These are phyloP conservation scores for Nemurella pictetii DNA, from an alignment of 2,888 invertebrate genomes.

Conservation along the genomic window DNA sequence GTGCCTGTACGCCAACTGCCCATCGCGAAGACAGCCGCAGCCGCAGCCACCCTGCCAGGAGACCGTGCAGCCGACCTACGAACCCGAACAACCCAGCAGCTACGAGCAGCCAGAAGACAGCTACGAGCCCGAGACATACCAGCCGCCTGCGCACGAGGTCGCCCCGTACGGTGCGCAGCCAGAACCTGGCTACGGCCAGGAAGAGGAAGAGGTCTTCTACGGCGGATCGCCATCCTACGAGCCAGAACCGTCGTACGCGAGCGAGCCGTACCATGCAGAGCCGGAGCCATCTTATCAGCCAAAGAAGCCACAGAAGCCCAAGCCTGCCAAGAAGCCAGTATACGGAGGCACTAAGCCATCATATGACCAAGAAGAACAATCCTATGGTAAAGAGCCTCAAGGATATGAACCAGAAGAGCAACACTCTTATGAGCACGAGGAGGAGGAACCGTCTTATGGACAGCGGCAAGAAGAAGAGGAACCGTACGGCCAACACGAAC, in stretches of 20 bases:
- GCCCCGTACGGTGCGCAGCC: background rate
- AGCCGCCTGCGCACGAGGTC: background rate
- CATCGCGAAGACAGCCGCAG: background rate
- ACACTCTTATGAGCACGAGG: background rate
- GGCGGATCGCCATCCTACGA: background rate
- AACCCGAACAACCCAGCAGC: background rate
- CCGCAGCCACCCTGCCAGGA: background rate
- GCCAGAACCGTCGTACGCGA: background rate
- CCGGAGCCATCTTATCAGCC: background rate
- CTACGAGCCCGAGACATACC: no score
- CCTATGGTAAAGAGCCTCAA: background rate
- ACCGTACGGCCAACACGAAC: background rate
- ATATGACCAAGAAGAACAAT: background rate
- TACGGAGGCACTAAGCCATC: background rate
- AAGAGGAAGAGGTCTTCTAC: background rate
- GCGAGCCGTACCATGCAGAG: background rate
- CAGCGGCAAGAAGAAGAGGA: background rate
- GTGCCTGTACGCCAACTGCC: background rate
- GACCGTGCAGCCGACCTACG: background rate
- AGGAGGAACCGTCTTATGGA: background rate
- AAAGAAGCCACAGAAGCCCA: background rate
- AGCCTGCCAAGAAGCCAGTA: background rate
- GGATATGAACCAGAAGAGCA: background rate
- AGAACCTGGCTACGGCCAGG: no score
- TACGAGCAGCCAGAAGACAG: background rate